Conservation (phyloP, 2,888 invertebrate species). For the Aethes cnicana region DNA sequence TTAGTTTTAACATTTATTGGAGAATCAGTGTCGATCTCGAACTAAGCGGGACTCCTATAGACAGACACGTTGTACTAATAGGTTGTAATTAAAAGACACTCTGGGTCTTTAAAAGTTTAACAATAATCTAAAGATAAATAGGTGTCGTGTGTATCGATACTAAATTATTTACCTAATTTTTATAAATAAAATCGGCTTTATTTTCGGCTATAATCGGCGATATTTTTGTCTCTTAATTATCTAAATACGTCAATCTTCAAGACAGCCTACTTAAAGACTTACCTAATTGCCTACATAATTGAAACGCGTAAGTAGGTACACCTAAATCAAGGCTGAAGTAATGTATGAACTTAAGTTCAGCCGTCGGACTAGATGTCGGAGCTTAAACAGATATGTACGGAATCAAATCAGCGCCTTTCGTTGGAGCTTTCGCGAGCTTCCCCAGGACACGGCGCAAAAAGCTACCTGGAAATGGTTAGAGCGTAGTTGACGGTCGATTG, state of each 20-base stretch:
- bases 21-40: constrained; percentile 5
- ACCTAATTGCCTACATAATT: constrained; percentile 45
- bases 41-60: constrained; percentile 1
- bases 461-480: constrained; percentile 19
- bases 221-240: no score
- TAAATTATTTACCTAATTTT: no score
- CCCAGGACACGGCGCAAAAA: constrained; percentile 36
- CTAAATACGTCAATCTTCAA: no score
- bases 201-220: no score
- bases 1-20: constrained; percentile 17
- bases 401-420: constrained; percentile 56
- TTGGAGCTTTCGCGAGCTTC: constrained; percentile 40
- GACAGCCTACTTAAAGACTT: no score
- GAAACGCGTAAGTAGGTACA: constrained; percentile 39
- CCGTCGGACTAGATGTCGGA: constrained; percentile 50
- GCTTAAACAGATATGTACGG: constrained; percentile 60
- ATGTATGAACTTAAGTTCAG: constrained; percentile 39
- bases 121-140: no score
- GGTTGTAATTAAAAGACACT: no score
- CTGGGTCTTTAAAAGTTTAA: no score
- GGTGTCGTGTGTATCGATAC: no score
- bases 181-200: no score
- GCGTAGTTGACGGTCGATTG: not conserved
- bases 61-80: no score
- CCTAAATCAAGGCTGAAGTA: constrained; percentile 71